Base-by-base conservation (phyloP, 2,797 vertebrate genomes). In the Hydrolagus colliei region DNA sequence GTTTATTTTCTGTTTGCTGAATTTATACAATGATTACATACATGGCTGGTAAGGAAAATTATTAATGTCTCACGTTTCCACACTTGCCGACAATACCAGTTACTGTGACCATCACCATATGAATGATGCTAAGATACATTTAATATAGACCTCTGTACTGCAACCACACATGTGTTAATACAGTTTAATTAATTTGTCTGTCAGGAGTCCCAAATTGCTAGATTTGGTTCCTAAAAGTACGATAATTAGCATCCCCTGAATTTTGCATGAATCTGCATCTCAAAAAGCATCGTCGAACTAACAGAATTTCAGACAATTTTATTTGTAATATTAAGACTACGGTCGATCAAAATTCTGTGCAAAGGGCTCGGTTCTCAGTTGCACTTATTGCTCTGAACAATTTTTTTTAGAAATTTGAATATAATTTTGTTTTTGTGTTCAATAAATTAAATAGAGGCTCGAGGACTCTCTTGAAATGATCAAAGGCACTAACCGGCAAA, bases 401-500 rank as follows among this genome's bases (percentile, higher is more conserved):
- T 91, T 89, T 87, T 89, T 86, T 86, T 88, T 89, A 87, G 88
- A 86, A 86, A 86, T 86, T 85, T 87, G 85, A 88, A 87, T 82
- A 86, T 86, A 52, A 52, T 52, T 52, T 52, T 18, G 41, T 68
- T 77, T 77, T 77, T 20, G 75, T 77, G 82, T 88, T 84, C 90
- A 90, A 86, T 89, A 88, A 91, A 92, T 92, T 52, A 93, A 67
- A 0, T 95, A 92, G 85, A 41, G 65, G 79, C 67, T 89, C 93
- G 94, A 96, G 90, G 90, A 96, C 95, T 95, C 95, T 96, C 95
- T 95, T 95, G 89, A 95, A 95, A 96, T 94, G 92, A 96, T 94
- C 94, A 96, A 98, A 99, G 98, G 97, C 98, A 99, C 97, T 97
- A 52, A 96, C 96, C 95, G 97, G 98, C 95, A 95, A 92, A 95